Conservation (phyloP, 2,888 invertebrate genomes). For the Exocentrus adspersus region DNA sequence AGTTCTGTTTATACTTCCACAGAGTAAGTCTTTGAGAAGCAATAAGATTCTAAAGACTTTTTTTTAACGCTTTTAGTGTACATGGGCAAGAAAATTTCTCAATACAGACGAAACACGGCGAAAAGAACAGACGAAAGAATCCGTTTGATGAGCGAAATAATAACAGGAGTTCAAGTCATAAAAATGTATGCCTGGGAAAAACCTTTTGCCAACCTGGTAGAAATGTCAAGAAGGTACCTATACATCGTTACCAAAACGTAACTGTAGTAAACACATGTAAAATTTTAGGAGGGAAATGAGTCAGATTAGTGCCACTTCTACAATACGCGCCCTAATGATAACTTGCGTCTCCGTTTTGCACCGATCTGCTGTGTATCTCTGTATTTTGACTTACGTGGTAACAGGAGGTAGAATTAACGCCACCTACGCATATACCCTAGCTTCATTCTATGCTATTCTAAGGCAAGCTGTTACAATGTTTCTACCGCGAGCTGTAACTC, state of each 20-base stretch:
- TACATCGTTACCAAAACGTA: background rate
- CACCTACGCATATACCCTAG: constrained; percentile 77
- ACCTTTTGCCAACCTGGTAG: constrained; percentile 82
- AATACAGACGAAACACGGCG: constrained; percentile 78
- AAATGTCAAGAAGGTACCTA: constrained; percentile 67
- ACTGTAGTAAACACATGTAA: background rate
- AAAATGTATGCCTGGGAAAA: constrained; percentile 97
- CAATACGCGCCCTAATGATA: constrained; percentile 72
- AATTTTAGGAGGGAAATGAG: constrained; percentile 74
- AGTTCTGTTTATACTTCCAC: constrained; percentile 64
- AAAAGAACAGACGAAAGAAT: constrained; percentile 84
- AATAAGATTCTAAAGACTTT: too few relatives aligned
- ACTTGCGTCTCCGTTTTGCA: constrained; percentile 80
- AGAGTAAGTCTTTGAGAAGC: constrained; percentile 57
- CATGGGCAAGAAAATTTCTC: constrained; percentile 78
- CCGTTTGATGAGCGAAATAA: constrained; percentile 87
- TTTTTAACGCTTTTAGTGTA: constrained; percentile 60
- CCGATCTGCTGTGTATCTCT: constrained; percentile 83
- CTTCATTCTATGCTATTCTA: constrained; percentile 78
- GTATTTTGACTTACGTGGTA: constrained; percentile 79
- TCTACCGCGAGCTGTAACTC: constrained; percentile 71
- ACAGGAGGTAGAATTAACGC: constrained; percentile 68
- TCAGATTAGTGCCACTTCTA: constrained; percentile 71
- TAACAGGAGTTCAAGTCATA: constrained; percentile 88
- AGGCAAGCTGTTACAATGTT: constrained; percentile 73